A percentile compares a stretch with the other conserved stretches of the same genome.
Evolutionary conservation across 2,888 invertebrate species (phyloP).

Genomic region (Acanthosepion pharaonis): DNA sequence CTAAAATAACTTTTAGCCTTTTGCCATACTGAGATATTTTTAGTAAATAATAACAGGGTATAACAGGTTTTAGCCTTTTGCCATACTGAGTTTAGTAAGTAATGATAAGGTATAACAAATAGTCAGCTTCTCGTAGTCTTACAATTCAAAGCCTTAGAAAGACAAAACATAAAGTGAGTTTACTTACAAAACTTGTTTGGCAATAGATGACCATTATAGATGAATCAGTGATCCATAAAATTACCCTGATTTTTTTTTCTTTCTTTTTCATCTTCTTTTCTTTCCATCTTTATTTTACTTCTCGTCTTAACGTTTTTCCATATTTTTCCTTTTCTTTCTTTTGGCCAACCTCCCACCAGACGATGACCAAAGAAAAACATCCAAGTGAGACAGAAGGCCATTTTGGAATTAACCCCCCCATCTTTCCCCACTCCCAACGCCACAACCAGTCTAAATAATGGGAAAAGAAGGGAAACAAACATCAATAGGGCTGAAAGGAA

Average conservation of each 20-base stretch:
- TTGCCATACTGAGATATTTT: too few species aligned
- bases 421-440: too few species aligned
- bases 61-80: too few species aligned
- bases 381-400: not conserved
- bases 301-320: not conserved
- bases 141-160: too few species aligned
- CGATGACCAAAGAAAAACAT: not conserved
- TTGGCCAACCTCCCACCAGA: not conserved
- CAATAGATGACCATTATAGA: not conserved
- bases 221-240: not conserved
- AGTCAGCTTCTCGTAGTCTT: too few species aligned
- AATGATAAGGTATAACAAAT: too few species aligned
- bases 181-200: not conserved
- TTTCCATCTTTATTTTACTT: not conserved
- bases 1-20: too few species aligned
- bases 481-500: not conserved
- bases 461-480: not conserved
- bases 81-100: too few species aligned
- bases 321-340: not conserved
- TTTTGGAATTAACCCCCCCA: not conserved
- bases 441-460: not conserved
- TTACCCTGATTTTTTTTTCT: not conserved
- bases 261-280: not conserved
- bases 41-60: too few species aligned
- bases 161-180: not conserved